Evolutionary conservation across 2,113 vertebrate species (phyloP).

Genomic region (Zapornia atra): DNA sequence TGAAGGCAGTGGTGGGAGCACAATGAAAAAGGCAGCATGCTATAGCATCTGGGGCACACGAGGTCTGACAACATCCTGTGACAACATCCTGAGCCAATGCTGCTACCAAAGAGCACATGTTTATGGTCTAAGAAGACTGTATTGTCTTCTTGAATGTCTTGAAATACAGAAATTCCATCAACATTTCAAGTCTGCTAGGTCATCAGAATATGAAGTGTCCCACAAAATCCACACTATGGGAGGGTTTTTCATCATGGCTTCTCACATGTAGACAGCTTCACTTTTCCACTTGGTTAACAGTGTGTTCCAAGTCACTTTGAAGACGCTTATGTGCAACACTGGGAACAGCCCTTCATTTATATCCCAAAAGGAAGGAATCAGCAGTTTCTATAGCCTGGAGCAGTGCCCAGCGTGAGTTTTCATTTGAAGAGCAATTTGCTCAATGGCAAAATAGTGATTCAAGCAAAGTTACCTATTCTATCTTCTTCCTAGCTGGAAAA

Average conservation of each 20-base stretch:
- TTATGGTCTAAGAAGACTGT: neutral
- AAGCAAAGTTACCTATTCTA: neutral
- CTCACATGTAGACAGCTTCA: neutral
- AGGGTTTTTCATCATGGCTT: neutral
- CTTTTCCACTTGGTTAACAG: neutral
- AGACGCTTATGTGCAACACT: neutral
- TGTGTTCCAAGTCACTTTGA: neutral
- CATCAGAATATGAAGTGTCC: neutral
- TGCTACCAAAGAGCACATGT: fast-evolving
- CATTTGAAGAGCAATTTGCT: neutral
- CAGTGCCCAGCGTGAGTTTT: neutral
- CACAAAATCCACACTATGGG: neutral
- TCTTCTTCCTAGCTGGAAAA: neutral
- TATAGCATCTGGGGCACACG: neutral
- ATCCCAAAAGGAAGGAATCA: neutral
- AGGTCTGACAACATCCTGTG: neutral
- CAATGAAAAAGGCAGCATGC: neutral
- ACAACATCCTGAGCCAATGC: neutral
- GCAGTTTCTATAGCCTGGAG: neutral
- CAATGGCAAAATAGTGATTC: neutral
- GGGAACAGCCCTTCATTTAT: neutral
- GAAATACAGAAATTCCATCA: neutral
- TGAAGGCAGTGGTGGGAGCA: neutral
- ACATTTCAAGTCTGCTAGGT: neutral
- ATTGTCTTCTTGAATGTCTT: neutral